These are phyloP conservation scores for Malthinus flaveolus DNA, from an alignment of 2,888 invertebrate genomes.

Conservation along the genomic window DNA sequence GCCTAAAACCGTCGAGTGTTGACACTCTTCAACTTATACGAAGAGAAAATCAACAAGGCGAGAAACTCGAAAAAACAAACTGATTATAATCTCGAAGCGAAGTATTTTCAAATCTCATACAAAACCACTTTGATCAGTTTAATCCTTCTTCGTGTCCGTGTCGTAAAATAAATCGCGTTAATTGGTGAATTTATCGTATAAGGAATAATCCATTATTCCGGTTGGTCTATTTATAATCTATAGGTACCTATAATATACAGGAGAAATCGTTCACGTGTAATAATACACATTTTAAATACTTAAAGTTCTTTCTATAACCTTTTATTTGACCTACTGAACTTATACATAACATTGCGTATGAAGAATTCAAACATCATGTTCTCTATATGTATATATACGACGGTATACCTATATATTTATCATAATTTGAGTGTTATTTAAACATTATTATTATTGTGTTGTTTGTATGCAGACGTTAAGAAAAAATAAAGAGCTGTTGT, in stretches of 20 bases:
- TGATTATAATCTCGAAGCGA: too few species aligned
- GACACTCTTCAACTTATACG: too few species aligned
- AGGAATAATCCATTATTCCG: background rate
- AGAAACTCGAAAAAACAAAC: too few species aligned
- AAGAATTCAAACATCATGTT: constrained; percentile 13
- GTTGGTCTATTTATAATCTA: background rate
- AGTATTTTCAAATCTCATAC: too few species aligned
- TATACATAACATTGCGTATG: constrained; percentile 17
- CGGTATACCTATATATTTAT: background rate
- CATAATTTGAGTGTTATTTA: background rate
- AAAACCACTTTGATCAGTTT: too few species aligned
- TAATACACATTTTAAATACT: constrained; percentile 7
- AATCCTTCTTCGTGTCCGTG: too few species aligned
- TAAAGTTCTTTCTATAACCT: constrained; percentile 21
- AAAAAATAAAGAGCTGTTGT: background rate
- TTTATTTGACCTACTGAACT: constrained; percentile 30
- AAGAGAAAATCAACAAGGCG: too few species aligned
- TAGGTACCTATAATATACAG: background rate
- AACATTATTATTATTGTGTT: background rate
- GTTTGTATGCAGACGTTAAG: background rate
- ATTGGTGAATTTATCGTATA: background rate
- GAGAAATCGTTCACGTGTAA: constrained; percentile 23
- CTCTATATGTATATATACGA: background rate
- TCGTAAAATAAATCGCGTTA: too few species aligned
- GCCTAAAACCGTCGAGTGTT: too few species aligned